Conservation (phyloP, 1,140 invertebrate species). For the Hesperophylax magnus region DNA sequence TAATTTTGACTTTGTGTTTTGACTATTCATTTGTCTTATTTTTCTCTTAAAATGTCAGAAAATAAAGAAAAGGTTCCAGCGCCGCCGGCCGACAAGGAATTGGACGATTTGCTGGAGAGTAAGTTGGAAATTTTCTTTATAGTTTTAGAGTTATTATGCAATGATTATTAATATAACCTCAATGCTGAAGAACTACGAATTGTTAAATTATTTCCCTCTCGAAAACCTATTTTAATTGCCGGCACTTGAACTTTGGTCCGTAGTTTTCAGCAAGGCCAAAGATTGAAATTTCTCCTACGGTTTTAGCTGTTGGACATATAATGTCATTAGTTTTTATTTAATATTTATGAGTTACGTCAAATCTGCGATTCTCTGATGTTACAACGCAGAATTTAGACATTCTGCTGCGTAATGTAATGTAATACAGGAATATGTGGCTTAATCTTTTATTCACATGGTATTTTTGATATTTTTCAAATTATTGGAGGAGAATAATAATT, state of each 20-base stretch:
- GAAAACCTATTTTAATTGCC: neutral
- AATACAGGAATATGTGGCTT: neutral
- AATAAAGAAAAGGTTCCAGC: constrained; percentile 36
- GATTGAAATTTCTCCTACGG: neutral
- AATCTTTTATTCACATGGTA: neutral
- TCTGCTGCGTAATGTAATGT: neutral
- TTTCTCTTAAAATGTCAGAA: constrained; percentile 49
- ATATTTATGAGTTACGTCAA: neutral
- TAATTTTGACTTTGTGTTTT: constrained; percentile 7
- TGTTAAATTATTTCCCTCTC: neutral
- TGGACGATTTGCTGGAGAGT: constrained; percentile 43
- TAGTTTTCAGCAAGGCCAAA: neutral
- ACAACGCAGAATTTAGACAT: neutral
- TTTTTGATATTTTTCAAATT: too few species aligned
- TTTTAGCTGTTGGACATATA: neutral
- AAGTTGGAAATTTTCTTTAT: constrained; percentile 1
- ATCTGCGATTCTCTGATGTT: too few species aligned
- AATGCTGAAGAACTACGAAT: neutral
- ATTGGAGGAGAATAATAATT: too few species aligned
- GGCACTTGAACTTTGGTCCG: constrained; percentile 6
- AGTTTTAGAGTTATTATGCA: constrained; percentile 29
- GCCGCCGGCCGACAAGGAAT: constrained; percentile 27
- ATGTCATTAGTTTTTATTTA: neutral
- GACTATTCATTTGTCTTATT: constrained; percentile 30
- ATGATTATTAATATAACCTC: constrained; percentile 42